phyloP scores from a whole-genome alignment of 37 sponge, comb jelly and placozoan genomes.

The Corticium candelabrum region DNA sequence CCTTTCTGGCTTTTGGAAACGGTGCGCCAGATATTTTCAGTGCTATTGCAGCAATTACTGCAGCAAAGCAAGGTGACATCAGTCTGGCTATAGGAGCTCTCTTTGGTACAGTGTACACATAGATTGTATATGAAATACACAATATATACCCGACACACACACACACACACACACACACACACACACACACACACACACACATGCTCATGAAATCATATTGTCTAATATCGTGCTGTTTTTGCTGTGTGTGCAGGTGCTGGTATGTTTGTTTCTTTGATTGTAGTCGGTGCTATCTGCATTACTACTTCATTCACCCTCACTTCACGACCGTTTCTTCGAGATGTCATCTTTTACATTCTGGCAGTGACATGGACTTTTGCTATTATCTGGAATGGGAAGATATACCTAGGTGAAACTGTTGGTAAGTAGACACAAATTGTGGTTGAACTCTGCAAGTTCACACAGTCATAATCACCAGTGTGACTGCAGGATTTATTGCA shows the following conservation, averaged over 20 bases:
- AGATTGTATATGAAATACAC: neutral
- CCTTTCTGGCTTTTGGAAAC: constrained; percentile 90
- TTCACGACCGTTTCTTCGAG: constrained; percentile 83
- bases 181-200: too few relatives aligned
- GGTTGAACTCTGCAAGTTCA: too few relatives aligned
- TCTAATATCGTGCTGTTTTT: too few relatives aligned
- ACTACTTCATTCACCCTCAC: constrained; percentile 69
- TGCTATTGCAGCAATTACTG: constrained; percentile 74
- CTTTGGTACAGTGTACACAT: constrained; percentile 58
- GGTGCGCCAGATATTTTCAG: constrained; percentile 97
- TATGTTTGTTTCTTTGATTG: constrained; percentile 87
- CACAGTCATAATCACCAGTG: neutral
- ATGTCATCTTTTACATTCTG: constrained; percentile 78
- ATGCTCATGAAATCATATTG: too few relatives aligned
- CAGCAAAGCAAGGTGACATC: constrained; percentile 11
- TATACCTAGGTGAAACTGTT: constrained; percentile 49
- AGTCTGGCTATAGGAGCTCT: constrained; percentile 85
- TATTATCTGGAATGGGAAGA: constrained; percentile 57
- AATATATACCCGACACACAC: neutral
- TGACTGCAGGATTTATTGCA: constrained; percentile 51
- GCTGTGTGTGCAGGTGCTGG: constrained; percentile 74
- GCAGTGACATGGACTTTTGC: constrained; percentile 80
- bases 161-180: too few relatives aligned
- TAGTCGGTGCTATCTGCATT: constrained; percentile 74
- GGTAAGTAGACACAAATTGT: constrained; percentile 36